Conservation (phyloP, 2,113 vertebrate genomes). For the Oxygymnocypris stewartii region DNA sequence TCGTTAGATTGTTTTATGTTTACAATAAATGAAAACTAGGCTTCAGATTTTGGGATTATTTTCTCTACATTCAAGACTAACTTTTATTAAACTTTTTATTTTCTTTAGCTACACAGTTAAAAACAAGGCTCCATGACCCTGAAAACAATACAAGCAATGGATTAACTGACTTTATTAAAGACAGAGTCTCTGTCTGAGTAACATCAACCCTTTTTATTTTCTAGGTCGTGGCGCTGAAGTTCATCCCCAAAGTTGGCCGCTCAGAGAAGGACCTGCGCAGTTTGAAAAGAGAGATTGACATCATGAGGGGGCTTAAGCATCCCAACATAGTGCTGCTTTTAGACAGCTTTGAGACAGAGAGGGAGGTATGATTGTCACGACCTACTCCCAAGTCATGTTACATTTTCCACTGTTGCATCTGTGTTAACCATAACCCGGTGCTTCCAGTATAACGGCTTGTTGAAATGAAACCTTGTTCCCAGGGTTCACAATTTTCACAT, state of each 20-base stretch:
- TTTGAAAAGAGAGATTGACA: conserved; percentile 90
- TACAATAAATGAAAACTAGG: neutral
- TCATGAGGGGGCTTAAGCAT: conserved; percentile 88
- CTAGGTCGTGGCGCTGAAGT: conserved; percentile 95
- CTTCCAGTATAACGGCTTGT: conserved; percentile 39
- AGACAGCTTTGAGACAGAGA: conserved; percentile 93
- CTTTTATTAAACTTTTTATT: neutral
- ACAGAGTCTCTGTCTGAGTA: neutral
- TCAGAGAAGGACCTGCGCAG: conserved; percentile 90
- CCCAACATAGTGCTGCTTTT: conserved; percentile 93
- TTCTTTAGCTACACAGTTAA: neutral
- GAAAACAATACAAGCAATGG: neutral
- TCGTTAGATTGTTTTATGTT: neutral
- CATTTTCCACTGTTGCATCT: conserved; percentile 6
- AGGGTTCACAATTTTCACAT: conserved; percentile 50
- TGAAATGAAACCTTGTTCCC: conserved; percentile 43
- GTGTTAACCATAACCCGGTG: neutral
- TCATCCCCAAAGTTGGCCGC: conserved; percentile 89
- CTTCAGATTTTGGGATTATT: neutral
- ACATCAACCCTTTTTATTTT: conserved; percentile 15
- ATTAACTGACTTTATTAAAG: neutral
- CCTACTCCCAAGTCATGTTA: neutral
- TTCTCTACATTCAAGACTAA: neutral
- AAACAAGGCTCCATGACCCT: neutral
- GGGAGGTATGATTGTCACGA: conserved; percentile 75